Evolutionary conservation across 2,797 vertebrate species (phyloP).

Genomic region (Leptatherina wallacei): DNA sequence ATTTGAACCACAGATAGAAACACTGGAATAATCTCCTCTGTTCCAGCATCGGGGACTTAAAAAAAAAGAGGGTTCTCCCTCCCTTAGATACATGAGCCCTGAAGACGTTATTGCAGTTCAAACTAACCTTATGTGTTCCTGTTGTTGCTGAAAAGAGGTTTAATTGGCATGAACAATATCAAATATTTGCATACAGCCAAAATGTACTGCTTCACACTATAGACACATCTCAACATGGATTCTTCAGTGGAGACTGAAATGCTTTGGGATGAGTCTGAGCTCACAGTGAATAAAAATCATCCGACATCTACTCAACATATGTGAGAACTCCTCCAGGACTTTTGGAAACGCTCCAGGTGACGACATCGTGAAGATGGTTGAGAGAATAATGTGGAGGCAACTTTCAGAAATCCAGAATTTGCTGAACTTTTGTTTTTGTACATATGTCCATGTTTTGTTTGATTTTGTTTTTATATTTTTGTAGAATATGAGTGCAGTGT

Average conservation of each 20-base stretch:
- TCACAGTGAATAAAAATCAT: slow-evolving; percentile 4
- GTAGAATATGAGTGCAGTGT: no score
- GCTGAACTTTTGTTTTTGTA: neutral
- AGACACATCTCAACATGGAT: neutral
- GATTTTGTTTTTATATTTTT: no score
- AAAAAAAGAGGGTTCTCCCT: no score
- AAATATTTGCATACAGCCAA: neutral
- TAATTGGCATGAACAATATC: neutral
- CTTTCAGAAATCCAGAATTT: neutral
- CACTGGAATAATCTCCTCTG: no score
- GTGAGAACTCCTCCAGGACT: neutral
- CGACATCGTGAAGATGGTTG: neutral
- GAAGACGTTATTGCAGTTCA: neutral
- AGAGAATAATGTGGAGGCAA: neutral
- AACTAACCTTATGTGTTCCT: neutral
- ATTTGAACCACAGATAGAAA: no score
- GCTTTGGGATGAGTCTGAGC: slow-evolving; percentile 10
- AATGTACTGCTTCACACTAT: neutral
- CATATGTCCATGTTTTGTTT: neutral
- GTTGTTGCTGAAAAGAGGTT: neutral
- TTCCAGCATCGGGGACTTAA: no score
- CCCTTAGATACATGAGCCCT: no score
- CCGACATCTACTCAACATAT: neutral
- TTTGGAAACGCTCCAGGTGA: neutral
- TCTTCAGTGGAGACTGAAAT: neutral